These are phyloP conservation scores for Drosophila arawakana DNA, from an alignment of 1,140 invertebrate species.

Conservation along the genomic window DNA sequence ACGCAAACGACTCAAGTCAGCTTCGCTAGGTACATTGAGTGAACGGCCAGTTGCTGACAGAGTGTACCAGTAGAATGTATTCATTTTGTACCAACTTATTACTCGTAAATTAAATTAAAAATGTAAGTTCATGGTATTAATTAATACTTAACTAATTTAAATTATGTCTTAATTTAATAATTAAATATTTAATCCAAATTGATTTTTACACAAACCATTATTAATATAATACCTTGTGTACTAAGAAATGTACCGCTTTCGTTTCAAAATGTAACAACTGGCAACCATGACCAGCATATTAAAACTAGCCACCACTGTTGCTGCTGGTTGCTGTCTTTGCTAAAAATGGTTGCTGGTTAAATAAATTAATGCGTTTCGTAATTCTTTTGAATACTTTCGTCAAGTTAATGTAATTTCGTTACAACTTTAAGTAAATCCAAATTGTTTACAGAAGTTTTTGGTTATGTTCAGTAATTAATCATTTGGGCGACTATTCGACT, in stretches of 20 bases:
- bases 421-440: background rate
- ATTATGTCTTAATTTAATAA: no score
- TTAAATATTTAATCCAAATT: no score
- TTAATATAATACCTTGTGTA: no score
- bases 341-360: slow-evolving; percentile 57
- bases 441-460: background rate
- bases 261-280: background rate
- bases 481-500: background rate
- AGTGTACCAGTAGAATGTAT: no score
- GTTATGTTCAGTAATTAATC: no score
- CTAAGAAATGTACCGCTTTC: no score
- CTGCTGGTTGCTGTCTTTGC: slow-evolving; percentile 58
- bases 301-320: slow-evolving; percentile 46
- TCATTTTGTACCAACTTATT: no score
- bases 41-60: slow-evolving; percentile 47
- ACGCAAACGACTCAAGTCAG: slow-evolving; percentile 33
- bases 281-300: slow-evolving; percentile 15
- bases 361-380: slow-evolving; percentile 59
- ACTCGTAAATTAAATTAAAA: no score
- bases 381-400: slow-evolving; percentile 4
- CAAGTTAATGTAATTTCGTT: background rate
- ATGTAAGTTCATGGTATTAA: no score
- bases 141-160: no score
- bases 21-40: slow-evolving; percentile 55
- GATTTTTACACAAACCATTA: no score